phyloP scores from a whole-genome alignment of 1,140 invertebrate species.

The Sycophila sp. region DNA sequence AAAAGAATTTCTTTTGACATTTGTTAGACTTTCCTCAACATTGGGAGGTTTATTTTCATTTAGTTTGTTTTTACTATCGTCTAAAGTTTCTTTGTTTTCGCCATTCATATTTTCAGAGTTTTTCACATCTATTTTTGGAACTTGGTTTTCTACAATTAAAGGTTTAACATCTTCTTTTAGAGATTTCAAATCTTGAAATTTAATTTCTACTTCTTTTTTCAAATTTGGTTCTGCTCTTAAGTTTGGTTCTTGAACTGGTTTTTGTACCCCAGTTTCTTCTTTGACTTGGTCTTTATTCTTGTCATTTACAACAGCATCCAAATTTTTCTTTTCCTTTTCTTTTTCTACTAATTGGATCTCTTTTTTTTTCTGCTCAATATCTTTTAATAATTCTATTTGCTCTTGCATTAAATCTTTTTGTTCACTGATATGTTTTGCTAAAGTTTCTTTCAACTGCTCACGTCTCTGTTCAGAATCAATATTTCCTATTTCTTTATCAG shows the following conservation, averaged over 20 bases:
- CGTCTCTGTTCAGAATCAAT: conserved; percentile 53
- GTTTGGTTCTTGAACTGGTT: background rate
- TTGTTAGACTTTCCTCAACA: conserved; percentile 19
- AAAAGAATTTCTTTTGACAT: background rate
- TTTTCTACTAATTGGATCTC: conserved; percentile 24
- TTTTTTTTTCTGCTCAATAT: conserved; percentile 64
- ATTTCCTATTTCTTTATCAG: conserved; percentile 49
- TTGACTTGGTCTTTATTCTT: background rate
- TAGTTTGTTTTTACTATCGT: conserved; percentile 12
- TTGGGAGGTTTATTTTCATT: background rate
- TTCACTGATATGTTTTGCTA: conserved; percentile 70
- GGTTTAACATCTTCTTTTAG: background rate
- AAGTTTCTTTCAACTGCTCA: conserved; percentile 67
- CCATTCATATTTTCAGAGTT: conserved; percentile 2
- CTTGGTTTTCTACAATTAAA: background rate
- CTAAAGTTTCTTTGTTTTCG: conserved; percentile 23
- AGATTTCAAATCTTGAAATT: background rate
- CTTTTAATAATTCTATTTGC: conserved; percentile 69
- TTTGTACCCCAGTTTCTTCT: background rate
- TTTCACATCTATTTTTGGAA: background rate
- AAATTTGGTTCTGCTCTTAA: background rate
- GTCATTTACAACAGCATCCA: background rate
- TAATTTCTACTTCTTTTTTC: background rate
- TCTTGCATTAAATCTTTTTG: conserved; percentile 67
- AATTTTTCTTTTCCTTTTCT: background rate